Evolutionary conservation across 2,113 vertebrate genomes (phyloP).

Genomic region (Microtus oregoni): DNA sequence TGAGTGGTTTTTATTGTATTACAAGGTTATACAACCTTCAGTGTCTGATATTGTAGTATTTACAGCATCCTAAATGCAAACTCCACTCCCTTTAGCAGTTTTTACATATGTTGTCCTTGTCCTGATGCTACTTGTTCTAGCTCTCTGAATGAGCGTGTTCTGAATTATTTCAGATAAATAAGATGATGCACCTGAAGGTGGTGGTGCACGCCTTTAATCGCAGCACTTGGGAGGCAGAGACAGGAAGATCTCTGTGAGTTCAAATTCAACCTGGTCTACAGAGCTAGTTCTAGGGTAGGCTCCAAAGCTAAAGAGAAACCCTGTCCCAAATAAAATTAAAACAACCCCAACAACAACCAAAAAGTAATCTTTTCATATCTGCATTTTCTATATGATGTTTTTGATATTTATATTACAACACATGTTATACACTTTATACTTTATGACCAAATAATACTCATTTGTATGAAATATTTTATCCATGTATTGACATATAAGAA

Average conservation of each 20-base stretch:
- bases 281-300: no score
- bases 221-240: no score
- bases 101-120: background rate
- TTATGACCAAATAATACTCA: background rate
- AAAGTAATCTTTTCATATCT: background rate
- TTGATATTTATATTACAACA: background rate
- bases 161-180: background rate
- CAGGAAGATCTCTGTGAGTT: no score
- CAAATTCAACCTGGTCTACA: no score
- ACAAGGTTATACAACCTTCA: background rate
- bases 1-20: constrained; percentile 18
- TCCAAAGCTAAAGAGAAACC: no score
- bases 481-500: background rate
- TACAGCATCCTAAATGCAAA: background rate
- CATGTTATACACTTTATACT: background rate
- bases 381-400: background rate
- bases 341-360: no score
- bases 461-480: background rate
- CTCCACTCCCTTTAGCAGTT: background rate
- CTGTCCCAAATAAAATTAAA: no score
- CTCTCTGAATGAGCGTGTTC: background rate
- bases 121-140: background rate
- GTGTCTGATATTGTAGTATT: background rate
- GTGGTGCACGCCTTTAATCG: no score
- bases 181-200: background rate